A percentile compares a stretch with the other conserved stretches of the same genome.
phyloP scores from a whole-genome alignment of 35 echinoderm and acorn worm genomes.

The Holothuria glaberrima region DNA sequence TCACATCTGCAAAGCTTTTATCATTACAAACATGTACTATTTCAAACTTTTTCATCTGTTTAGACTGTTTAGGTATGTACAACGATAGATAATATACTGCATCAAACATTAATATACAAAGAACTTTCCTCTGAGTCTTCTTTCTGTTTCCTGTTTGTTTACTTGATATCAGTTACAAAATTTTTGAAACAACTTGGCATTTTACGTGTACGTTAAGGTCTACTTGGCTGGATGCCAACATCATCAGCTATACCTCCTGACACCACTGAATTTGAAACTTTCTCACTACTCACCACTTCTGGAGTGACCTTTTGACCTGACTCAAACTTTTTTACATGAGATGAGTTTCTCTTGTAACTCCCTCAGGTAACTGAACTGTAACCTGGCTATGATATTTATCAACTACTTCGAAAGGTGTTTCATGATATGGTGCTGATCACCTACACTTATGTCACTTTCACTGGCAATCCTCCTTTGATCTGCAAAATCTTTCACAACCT shows the following conservation, averaged over 20 bases:
- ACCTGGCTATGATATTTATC: constrained; percentile 34
- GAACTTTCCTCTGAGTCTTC: too few species aligned
- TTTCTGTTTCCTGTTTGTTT: background rate
- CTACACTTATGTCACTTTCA: background rate
- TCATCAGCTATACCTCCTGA: background rate
- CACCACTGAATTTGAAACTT: background rate
- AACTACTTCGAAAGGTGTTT: background rate
- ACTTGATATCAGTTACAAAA: background rate
- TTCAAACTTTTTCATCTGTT: too few species aligned
- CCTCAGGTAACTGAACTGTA: constrained; percentile 24
- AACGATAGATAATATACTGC: too few species aligned
- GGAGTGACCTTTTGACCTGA: background rate
- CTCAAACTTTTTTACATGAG: constrained; percentile 46
- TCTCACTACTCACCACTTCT: background rate
- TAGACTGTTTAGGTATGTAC: too few species aligned
- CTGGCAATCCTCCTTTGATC: background rate
- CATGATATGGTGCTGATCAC: background rate
- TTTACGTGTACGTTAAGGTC: background rate
- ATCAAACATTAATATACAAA: too few species aligned
- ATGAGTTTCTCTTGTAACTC: constrained; percentile 50
- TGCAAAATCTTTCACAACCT: too few species aligned
- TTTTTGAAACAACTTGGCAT: constrained; percentile 26
- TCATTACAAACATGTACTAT: too few species aligned
- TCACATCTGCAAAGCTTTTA: too few species aligned
- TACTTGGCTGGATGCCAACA: background rate